Evolutionary conservation across 2,113 vertebrate species (phyloP).

Genomic region (Seriola quinqueradiata): DNA sequence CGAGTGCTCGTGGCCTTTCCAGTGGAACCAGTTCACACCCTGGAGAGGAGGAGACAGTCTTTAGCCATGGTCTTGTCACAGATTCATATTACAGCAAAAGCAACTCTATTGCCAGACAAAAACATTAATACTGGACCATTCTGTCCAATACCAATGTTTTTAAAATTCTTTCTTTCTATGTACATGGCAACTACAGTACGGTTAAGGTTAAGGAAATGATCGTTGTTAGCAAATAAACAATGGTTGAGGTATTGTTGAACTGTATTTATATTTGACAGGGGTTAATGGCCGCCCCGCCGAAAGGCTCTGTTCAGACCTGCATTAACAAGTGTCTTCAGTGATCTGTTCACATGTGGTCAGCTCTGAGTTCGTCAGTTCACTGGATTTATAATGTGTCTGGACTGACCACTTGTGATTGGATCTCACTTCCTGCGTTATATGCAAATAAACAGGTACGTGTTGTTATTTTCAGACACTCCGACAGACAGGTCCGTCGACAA

Average conservation of each 20-base stretch:
- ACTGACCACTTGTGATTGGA: too few species aligned
- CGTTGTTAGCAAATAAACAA: neutral
- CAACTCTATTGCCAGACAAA: neutral
- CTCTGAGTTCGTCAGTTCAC: too few species aligned
- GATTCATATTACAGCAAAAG: neutral
- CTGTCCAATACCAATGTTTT: neutral
- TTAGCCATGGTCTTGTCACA: neutral
- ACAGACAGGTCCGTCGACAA: too few species aligned
- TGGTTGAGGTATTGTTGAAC: neutral
- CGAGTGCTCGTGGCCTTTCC: constrained; percentile 98
- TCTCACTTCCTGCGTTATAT: too few species aligned
- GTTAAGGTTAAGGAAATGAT: too few species aligned
- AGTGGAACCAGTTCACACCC: constrained; percentile 99
- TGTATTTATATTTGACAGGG: neutral
- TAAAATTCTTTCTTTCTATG: too few species aligned
- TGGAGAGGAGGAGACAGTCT: constrained; percentile 57
- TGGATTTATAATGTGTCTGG: too few species aligned
- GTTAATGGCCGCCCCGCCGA: neutral
- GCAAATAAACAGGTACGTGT: too few species aligned
- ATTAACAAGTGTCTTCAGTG: too few species aligned
- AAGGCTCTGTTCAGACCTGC: too few species aligned
- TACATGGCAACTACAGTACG: neutral
- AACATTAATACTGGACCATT: neutral
- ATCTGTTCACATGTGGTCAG: too few species aligned
- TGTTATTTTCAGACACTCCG: too few species aligned